Evolutionary conservation across 2,888 invertebrate genomes (phyloP).

Genomic region (Microdon myrmicae): DNA sequence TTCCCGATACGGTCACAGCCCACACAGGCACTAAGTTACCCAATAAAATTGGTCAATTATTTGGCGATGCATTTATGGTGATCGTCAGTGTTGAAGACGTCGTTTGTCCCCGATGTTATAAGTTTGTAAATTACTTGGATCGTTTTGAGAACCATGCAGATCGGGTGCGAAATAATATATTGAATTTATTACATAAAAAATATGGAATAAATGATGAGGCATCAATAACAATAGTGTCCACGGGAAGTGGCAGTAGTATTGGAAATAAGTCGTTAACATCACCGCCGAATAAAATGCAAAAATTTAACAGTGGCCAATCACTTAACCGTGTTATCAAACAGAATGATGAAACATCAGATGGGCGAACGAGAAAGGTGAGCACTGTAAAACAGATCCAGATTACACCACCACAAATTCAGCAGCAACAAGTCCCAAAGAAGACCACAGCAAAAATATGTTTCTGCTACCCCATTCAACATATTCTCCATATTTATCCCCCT

Average conservation of each 20-base stretch:
- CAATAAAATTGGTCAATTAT: conserved; percentile 68
- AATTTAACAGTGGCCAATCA: conserved; percentile 59
- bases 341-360: conserved; percentile 55
- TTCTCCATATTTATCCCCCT: no score
- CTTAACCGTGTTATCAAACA: conserved; percentile 54
- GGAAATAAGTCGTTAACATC: conserved; percentile 55
- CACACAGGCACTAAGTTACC: conserved; percentile 67
- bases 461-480: conserved; percentile 64
- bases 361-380: conserved; percentile 54
- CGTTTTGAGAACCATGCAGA: conserved; percentile 68
- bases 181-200: conserved; percentile 65
- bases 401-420: conserved; percentile 55
- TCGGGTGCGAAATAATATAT: conserved; percentile 64
- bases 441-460: conserved; percentile 64
- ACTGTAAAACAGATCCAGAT: conserved; percentile 59
- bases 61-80: conserved; percentile 68
- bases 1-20: conserved; percentile 65
- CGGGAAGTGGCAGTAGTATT: conserved; percentile 3
- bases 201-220: conserved; percentile 65
- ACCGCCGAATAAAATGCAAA: conserved; percentile 65
- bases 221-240: conserved; percentile 24
- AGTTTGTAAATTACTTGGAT: conserved; percentile 67
- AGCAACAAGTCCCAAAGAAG: conserved; percentile 57
- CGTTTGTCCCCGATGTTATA: conserved; percentile 67
- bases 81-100: conserved; percentile 67